A percentile compares a stretch with the other conserved stretches of the same genome.
Evolutionary conservation across 2,888 invertebrate genomes (phyloP).

Genomic region (Clusia tigrina): DNA sequence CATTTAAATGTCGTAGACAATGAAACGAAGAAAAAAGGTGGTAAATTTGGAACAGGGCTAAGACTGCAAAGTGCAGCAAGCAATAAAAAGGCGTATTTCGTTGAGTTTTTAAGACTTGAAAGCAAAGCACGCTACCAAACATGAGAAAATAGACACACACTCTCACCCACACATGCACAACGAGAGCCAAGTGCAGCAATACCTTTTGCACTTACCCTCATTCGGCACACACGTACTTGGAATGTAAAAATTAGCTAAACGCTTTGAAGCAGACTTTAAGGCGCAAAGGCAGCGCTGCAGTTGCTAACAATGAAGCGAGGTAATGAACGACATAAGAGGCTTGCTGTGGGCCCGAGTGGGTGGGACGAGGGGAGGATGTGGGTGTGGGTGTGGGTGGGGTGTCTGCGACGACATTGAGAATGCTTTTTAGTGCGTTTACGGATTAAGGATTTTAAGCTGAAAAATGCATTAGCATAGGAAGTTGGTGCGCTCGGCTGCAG

Average conservation of each 20-base stretch:
- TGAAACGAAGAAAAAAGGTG: not conserved
- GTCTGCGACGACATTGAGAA: constrained; percentile 44
- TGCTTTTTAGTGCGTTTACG: constrained; percentile 50
- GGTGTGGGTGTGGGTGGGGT: not conserved
- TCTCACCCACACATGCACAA: too few relatives aligned
- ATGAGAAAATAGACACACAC: too few relatives aligned
- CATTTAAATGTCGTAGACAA: constrained; percentile 21
- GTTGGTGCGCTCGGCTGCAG: constrained; percentile 4
- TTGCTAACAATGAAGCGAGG: not conserved
- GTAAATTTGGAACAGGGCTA: constrained; percentile 51
- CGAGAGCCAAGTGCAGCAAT: too few relatives aligned
- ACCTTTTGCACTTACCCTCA: not conserved
- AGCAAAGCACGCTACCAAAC: constrained; percentile 13
- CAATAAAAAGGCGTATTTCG: too few relatives aligned
- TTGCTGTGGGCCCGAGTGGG: not conserved
- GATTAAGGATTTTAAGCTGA: constrained; percentile 54
- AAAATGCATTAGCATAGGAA: constrained; percentile 54
- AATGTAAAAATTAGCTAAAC: not conserved
- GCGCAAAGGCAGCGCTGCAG: not conserved
- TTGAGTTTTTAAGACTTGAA: too few relatives aligned
- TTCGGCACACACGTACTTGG: not conserved
- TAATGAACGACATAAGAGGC: not conserved
- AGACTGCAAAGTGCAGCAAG: not conserved
- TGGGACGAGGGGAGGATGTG: not conserved
- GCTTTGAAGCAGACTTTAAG: not conserved